phyloP scores from a whole-genome alignment of 30 jellyfish, hydroid and myxozoan species.

The Hydractinia echinata region DNA sequence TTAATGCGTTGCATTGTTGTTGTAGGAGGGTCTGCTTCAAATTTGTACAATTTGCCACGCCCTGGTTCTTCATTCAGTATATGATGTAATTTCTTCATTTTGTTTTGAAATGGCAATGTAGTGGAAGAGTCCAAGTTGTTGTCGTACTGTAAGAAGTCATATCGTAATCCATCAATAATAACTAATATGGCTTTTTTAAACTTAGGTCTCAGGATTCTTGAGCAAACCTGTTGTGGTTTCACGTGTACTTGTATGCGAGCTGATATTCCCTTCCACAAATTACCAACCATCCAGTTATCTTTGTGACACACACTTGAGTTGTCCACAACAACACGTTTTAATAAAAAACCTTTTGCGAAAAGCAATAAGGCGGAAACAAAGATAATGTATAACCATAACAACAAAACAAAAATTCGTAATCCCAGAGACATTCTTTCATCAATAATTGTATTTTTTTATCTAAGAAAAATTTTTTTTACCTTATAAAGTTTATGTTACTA shows the following conservation, averaged over 20 bases:
- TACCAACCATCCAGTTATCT: constrained; percentile 24
- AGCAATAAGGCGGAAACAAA: constrained; percentile 60
- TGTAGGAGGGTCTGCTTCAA: constrained; percentile 98
- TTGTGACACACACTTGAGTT: constrained; percentile 26
- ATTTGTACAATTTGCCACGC: constrained; percentile 47
- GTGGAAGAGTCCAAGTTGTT: not conserved
- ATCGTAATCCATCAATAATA: constrained; percentile 74
- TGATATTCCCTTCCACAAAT: constrained; percentile 12
- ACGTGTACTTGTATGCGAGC: not conserved
- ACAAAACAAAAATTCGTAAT: constrained; percentile 14
- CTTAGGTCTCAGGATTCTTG: constrained; percentile 1
- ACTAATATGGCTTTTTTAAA: constrained; percentile 46
- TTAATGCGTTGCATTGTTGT: constrained; percentile 87
- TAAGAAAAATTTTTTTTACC: not conserved
- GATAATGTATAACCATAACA: constrained; percentile 46
- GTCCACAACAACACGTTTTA: constrained; percentile 59
- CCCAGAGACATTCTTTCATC: constrained; percentile 12
- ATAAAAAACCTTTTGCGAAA: constrained; percentile 74
- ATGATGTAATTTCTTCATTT: constrained; percentile 33
- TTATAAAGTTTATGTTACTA: not conserved
- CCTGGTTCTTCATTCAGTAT: constrained; percentile 26
- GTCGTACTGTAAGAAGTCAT: constrained; percentile 53
- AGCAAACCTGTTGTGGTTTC: not conserved
- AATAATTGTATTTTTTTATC: not conserved
- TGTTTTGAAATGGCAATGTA: constrained; percentile 49